Evolutionary conservation across 2,113 vertebrate genomes (phyloP).

Genomic region (Anhinga rufa): DNA sequence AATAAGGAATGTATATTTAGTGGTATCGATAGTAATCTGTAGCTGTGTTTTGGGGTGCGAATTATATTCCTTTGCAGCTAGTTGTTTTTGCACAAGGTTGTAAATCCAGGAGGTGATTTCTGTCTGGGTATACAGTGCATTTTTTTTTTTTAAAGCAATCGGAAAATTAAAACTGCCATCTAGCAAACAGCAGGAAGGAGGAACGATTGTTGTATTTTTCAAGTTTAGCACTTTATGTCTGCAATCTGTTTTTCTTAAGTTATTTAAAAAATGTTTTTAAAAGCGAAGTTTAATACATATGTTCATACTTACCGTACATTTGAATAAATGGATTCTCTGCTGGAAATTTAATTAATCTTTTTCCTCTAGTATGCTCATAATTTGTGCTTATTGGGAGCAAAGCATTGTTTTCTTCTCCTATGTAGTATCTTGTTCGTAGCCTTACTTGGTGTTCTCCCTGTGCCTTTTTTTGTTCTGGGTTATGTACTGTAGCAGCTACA

Average conservation of each 20-base stretch:
- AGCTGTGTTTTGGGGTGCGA: not conserved
- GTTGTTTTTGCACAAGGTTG: conserved; percentile 21
- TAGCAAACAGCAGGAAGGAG: not conserved
- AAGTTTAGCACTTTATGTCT: not conserved
- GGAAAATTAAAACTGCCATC: conserved; percentile 20
- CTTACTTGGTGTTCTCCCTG: not conserved
- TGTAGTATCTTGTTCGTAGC: not conserved
- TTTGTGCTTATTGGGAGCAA: not conserved
- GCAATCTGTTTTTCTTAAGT: not conserved
- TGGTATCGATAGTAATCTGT: not conserved
- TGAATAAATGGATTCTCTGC: not conserved
- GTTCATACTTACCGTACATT: not conserved
- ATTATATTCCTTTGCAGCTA: conserved; percentile 25
- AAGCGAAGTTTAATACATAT: not conserved
- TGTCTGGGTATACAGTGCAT: not conserved
- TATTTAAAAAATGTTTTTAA: not conserved
- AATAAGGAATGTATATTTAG: not conserved
- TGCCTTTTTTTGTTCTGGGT: not conserved
- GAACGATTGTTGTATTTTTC: not conserved
- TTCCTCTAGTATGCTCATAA: conserved; percentile 1
- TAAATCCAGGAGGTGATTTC: conserved; percentile 7
- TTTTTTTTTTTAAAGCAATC: not conserved
- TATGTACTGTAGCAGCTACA: not conserved
- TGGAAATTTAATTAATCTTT: not conserved
- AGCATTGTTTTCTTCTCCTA: not conserved